Evolutionary conservation across 2,797 vertebrate genomes (phyloP).

Genomic region (Acanthurus lineatus): DNA sequence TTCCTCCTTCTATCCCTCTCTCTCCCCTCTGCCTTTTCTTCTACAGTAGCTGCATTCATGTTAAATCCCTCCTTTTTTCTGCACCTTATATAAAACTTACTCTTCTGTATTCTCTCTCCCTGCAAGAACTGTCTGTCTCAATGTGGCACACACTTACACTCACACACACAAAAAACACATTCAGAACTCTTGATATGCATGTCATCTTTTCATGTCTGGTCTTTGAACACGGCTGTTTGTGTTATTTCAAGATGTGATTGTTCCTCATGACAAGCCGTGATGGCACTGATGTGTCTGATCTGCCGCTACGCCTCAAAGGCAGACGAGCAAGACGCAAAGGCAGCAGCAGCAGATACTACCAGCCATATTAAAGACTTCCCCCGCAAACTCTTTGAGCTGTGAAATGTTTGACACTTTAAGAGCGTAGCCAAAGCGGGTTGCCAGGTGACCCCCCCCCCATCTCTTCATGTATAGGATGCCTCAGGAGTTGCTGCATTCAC

Average conservation of each 20-base stretch:
- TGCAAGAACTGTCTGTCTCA: slow-evolving; percentile 53
- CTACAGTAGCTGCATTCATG: slow-evolving; percentile 59
- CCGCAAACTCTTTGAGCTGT: slow-evolving; percentile 72
- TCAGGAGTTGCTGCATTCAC: slow-evolving; percentile 74
- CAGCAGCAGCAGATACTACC: slow-evolving; percentile 60
- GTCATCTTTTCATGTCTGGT: slow-evolving; percentile 76
- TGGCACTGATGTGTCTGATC: slow-evolving; percentile 78
- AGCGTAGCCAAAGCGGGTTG: slow-evolving; percentile 59
- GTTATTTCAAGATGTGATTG: slow-evolving; percentile 79
- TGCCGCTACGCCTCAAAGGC: slow-evolving; percentile 70
- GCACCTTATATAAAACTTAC: slow-evolving; percentile 54
- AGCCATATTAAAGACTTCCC: slow-evolving; percentile 75
- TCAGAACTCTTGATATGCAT: slow-evolving; percentile 65
- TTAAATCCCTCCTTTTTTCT: slow-evolving; percentile 54
- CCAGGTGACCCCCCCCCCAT: slow-evolving; percentile 63
- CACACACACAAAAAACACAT: slow-evolving; percentile 28
- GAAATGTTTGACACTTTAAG: slow-evolving; percentile 78
- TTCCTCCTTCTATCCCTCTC: slow-evolving; percentile 46
- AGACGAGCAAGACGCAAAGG: slow-evolving; percentile 60
- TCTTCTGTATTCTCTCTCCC: slow-evolving; percentile 34
- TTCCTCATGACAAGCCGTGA: slow-evolving; percentile 73
- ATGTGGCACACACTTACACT: slow-evolving; percentile 28
- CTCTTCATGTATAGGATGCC: slow-evolving; percentile 66
- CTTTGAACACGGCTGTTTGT: slow-evolving; percentile 80
- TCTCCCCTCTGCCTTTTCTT: slow-evolving; percentile 54